A percentile compares a stretch with the other conserved stretches of the same genome.
These are phyloP conservation scores for Drosophila dives DNA, from an alignment of 2,888 invertebrate genomes.

Conservation along the genomic window DNA sequence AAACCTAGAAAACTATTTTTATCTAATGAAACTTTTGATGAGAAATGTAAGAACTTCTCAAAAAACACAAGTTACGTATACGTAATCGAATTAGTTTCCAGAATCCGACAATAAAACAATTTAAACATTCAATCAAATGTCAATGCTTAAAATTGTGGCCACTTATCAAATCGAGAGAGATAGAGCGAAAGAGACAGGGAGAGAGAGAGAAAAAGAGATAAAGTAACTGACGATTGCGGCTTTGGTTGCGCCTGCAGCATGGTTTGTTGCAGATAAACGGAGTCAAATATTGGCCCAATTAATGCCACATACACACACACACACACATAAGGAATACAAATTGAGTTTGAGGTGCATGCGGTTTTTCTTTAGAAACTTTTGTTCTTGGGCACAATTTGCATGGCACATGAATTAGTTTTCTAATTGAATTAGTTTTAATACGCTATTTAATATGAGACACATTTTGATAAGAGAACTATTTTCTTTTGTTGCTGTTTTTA, in stretches of 20 bases:
- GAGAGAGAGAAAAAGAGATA: background rate
- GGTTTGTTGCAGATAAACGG: conserved; percentile 44
- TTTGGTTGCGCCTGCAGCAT: conserved; percentile 21
- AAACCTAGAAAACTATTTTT: conserved; percentile 5
- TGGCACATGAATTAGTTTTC: conserved; percentile 46
- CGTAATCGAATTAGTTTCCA: conserved; percentile 38
- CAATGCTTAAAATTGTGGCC: conserved; percentile 42
- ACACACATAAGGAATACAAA: conserved; percentile 7
- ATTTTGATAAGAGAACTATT: conserved; percentile 34
- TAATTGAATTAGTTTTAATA: conserved; percentile 75
- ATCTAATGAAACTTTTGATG: conserved; percentile 4
- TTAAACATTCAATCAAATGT: conserved; percentile 62
- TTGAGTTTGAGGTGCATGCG: conserved; percentile 23
- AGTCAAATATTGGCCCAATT: conserved; percentile 71
- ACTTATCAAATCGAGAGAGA: conserved; percentile 44
- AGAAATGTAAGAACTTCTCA: conserved; percentile 3
- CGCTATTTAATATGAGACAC: conserved; percentile 33
- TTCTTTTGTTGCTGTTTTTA: conserved; percentile 9
- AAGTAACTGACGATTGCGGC: background rate
- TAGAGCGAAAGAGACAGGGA: background rate
- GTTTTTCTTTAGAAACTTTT: conserved; percentile 43
- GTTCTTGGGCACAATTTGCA: conserved; percentile 43
- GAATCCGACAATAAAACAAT: conserved; percentile 40
- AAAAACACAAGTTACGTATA: conserved; percentile 58
- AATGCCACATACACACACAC: conserved; percentile 31